Conservation (phyloP, 2,113 vertebrate genomes). For the Poeciliopsis occidentalis region DNA sequence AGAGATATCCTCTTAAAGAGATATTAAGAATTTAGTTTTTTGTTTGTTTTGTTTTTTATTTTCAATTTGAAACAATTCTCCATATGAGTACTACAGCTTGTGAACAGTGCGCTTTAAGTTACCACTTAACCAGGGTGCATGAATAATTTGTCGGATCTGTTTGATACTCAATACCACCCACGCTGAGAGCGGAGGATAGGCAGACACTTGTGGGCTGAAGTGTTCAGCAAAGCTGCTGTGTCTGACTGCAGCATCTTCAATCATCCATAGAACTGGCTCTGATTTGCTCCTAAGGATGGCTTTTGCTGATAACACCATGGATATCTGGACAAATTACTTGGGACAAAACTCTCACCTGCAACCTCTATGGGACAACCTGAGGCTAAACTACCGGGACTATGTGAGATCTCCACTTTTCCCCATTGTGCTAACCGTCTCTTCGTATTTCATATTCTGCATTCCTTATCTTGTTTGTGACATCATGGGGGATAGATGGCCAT, state of each 20-base stretch:
- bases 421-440: constrained; percentile 73
- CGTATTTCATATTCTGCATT: constrained; percentile 76
- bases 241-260: constrained; percentile 7
- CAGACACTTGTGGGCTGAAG: constrained; percentile 6
- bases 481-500: constrained; percentile 66
- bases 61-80: not conserved
- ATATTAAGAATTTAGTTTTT: not conserved
- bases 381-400: constrained; percentile 67
- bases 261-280: not conserved
- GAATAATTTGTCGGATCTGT: constrained; percentile 57
- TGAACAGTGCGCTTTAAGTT: constrained; percentile 6
- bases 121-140: constrained; percentile 22
- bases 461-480: constrained; percentile 76
- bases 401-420: constrained; percentile 79
- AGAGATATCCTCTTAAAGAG: not conserved
- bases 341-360: constrained; percentile 67
- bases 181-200: constrained; percentile 19
- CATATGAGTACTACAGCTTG: not conserved
- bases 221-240: constrained; percentile 17
- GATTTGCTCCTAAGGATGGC: constrained; percentile 42
- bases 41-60: not conserved
- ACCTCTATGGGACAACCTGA: constrained; percentile 74
- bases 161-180: constrained; percentile 47
- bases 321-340: constrained; percentile 44
- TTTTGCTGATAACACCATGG: constrained; percentile 2